Evolutionary conservation across 2,888 invertebrate species (phyloP).

Genomic region (Epicampocera succincta): DNA sequence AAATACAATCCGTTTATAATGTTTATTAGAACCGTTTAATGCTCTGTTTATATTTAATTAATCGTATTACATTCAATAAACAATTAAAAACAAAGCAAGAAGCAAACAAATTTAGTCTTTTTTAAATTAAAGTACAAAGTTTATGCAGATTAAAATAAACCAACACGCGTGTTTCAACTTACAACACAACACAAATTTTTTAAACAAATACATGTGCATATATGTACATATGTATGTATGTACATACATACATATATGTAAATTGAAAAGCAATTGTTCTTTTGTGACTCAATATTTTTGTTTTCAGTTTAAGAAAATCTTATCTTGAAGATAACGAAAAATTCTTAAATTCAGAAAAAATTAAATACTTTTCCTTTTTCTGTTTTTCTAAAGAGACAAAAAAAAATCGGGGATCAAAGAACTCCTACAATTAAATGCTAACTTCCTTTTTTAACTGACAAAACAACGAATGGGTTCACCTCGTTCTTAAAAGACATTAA

Average conservation of each 20-base stretch:
- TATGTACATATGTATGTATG: neutral
- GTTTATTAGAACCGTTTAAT: constrained; percentile 20
- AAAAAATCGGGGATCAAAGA: too few species aligned
- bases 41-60: constrained; percentile 25
- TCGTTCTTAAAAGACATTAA: neutral
- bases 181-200: neutral
- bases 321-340: constrained; percentile 12
- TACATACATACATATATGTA: neutral
- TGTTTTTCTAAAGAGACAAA: too few species aligned
- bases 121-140: constrained; percentile 63
- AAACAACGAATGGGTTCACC: too few species aligned
- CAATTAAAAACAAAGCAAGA: constrained; percentile 30
- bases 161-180: constrained; percentile 12
- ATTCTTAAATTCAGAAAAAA: too few species aligned
- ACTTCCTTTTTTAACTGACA: too few species aligned
- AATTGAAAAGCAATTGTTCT: neutral
- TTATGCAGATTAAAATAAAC: constrained; percentile 53
- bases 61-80: constrained; percentile 29
- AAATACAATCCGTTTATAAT: constrained; percentile 2
- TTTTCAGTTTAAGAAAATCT: constrained; percentile 2
- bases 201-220: neutral
- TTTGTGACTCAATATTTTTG: constrained; percentile 11
- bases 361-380: too few species aligned
- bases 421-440: too few species aligned
- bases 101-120: constrained; percentile 35